phyloP scores from a whole-genome alignment of 2,797 vertebrate genomes.

The Coilia nasus region DNA sequence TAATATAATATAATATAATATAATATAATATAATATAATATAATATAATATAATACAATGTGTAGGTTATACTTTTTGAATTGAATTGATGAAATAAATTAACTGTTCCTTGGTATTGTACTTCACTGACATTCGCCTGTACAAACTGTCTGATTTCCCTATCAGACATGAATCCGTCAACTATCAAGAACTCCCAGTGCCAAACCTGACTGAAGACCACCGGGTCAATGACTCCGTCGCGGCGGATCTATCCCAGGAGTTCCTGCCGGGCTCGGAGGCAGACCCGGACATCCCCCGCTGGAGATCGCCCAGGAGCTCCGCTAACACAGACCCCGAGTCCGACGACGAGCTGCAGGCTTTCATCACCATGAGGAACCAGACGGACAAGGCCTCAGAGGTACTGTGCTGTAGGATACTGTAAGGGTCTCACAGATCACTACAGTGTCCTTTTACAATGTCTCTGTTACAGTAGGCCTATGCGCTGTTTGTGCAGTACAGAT shows the following conservation, averaged over 20 bases:
- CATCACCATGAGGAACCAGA: conserved; percentile 84
- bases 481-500: no score
- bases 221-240: conserved; percentile 56
- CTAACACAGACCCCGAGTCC: conserved; percentile 74
- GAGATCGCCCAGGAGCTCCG: conserved; percentile 62
- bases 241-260: conserved; percentile 62
- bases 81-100: no score
- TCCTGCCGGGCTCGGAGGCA: conserved; percentile 57
- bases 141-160: not conserved
- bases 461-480: not conserved
- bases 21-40: not conserved
- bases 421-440: no score
- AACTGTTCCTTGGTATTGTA: no score
- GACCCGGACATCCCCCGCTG: conserved; percentile 73
- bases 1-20: not conserved
- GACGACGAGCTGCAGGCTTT: conserved; percentile 85
- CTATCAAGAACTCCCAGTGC: not conserved
- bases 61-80: no score
- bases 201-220: not conserved
- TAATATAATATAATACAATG: no score
- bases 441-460: not conserved
- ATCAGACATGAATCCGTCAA: not conserved
- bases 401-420: not conserved
- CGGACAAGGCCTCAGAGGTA: conserved; percentile 88
- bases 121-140: no score